Evolutionary conservation across 2,888 invertebrate genomes (phyloP).

Genomic region (Apoda limacodes): DNA sequence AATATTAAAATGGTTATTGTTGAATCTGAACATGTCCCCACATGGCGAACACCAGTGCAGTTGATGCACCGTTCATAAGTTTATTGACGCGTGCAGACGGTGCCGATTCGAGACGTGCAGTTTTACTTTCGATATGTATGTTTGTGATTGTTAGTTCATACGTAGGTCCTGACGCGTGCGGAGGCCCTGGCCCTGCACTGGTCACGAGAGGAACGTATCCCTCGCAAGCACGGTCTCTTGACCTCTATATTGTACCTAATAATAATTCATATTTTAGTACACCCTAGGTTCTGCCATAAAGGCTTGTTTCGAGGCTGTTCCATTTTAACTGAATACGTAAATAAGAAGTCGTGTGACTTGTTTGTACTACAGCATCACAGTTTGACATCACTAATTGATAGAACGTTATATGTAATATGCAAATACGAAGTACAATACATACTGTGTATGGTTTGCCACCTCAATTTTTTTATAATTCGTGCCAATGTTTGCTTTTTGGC

Average conservation of each 20-base stretch:
- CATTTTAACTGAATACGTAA: conserved; percentile 44
- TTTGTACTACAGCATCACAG: too few relatives aligned
- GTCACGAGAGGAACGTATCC: conserved; percentile 34
- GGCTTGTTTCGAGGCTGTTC: conserved; percentile 40
- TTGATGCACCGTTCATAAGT: too few relatives aligned
- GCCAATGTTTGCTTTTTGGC: too few relatives aligned
- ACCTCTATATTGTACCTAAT: conserved; percentile 32
- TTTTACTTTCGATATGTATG: background rate
- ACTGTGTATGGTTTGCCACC: too few relatives aligned
- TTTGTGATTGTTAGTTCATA: conserved; percentile 2
- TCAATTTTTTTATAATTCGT: too few relatives aligned
- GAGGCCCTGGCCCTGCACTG: conserved; percentile 6
- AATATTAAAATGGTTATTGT: conserved; percentile 49
- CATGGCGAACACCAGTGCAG: conserved; percentile 43
- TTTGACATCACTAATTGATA: too few relatives aligned
- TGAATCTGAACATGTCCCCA: conserved; percentile 47
- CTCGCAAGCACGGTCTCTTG: conserved; percentile 41
- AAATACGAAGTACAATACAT: too few relatives aligned
- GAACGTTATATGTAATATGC: too few relatives aligned
- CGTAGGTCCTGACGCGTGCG: too few relatives aligned
- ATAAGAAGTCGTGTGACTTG: too few relatives aligned
- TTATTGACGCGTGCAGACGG: conserved; percentile 6
- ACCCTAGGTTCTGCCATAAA: conserved; percentile 32
- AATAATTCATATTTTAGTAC: conserved; percentile 34
- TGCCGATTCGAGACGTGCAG: conserved; percentile 11